Evolutionary conservation across 2,797 vertebrate genomes (phyloP).

Genomic region (Megaceryle alcyon): DNA sequence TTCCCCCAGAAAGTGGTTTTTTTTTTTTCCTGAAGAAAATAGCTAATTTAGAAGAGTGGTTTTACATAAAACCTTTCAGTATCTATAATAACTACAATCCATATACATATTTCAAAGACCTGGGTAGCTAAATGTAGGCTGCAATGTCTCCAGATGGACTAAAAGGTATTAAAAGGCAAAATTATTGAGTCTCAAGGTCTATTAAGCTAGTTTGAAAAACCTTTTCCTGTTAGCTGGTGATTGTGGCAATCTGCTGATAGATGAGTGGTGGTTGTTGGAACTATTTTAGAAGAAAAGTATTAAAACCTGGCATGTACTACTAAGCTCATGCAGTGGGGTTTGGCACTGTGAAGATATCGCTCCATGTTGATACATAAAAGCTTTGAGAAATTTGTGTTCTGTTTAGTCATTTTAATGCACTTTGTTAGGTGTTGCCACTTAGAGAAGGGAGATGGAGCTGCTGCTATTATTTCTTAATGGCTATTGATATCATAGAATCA

Average conservation of each 20-base stretch:
- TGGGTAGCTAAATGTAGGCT: background rate
- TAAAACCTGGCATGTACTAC: background rate
- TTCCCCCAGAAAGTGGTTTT: background rate
- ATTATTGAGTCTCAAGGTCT: background rate
- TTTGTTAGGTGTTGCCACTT: background rate
- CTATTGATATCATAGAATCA: too few relatives aligned
- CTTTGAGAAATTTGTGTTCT: background rate
- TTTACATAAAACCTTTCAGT: background rate
- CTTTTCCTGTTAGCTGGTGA: background rate
- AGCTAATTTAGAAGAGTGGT: background rate
- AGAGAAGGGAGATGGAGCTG: too few relatives aligned
- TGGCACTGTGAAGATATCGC: fast-evolving
- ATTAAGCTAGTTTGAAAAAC: background rate
- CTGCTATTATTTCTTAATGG: background rate
- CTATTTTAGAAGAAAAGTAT: background rate
- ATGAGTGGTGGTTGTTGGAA: background rate
- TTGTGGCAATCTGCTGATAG: background rate
- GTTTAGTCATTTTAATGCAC: background rate
- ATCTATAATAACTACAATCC: background rate
- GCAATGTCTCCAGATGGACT: background rate
- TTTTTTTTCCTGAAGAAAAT: background rate
- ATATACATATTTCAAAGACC: background rate
- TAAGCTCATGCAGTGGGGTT: background rate
- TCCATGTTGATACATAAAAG: fast-evolving
- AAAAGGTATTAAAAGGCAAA: background rate